Conservation (phyloP, 2,113 vertebrate species). For the Saccopteryx bilineata region DNA sequence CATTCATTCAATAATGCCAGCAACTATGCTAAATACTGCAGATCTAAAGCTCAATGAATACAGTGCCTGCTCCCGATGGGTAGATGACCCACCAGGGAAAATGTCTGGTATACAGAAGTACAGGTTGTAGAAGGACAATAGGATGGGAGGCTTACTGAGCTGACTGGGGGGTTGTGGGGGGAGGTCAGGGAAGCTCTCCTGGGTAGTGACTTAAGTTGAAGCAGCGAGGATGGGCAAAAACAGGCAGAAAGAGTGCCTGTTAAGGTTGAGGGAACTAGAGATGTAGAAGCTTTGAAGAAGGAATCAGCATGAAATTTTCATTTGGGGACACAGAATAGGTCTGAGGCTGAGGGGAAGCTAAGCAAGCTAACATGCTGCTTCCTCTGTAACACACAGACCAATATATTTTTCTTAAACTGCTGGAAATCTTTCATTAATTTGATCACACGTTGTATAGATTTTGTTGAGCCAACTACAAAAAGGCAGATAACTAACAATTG, state of each 20-base stretch:
- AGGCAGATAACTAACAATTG: constrained; percentile 68
- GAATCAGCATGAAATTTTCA: not conserved
- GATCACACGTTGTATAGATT: constrained; percentile 23
- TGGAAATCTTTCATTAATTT: not conserved
- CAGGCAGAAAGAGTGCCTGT: not conserved
- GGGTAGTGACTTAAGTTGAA: not conserved
- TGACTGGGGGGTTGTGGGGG: too few species aligned
- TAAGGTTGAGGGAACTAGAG: not conserved
- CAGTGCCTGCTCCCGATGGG: not conserved
- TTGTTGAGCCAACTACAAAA: constrained; percentile 56
- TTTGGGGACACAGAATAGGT: not conserved
- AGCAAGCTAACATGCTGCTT: constrained; percentile 70
- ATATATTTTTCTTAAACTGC: constrained; percentile 25
- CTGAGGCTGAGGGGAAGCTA: constrained; percentile 48
- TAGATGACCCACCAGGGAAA: not conserved
- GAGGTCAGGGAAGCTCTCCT: not conserved
- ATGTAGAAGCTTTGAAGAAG: not conserved
- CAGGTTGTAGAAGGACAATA: not conserved
- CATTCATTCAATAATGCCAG: not conserved
- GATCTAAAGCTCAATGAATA: not conserved
- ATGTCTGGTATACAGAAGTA: not conserved
- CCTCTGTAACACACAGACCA: constrained; percentile 43
- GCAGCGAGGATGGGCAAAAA: not conserved
- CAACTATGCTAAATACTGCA: not conserved
- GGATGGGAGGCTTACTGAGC: not conserved